A percentile compares a stretch with the other conserved stretches of the same genome.
Evolutionary conservation across 1,140 invertebrate species (phyloP).

Genomic region (Trichonephila clavipes): DNA sequence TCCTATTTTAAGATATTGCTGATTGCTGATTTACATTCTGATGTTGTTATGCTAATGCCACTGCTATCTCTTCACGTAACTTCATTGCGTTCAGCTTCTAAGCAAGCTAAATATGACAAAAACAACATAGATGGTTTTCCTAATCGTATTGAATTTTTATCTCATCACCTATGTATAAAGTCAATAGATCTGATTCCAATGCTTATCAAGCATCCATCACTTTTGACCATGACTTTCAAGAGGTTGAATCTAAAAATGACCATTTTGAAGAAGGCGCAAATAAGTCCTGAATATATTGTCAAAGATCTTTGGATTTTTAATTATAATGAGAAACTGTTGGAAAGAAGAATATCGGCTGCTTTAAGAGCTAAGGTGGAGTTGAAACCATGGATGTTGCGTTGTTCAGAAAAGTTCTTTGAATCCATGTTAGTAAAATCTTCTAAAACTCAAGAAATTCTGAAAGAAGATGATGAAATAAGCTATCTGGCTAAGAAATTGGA

Average conservation of each 20-base stretch:
- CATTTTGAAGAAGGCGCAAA: conserved; percentile 52
- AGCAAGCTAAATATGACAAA: conserved; percentile 8
- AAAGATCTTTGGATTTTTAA: conserved; percentile 75
- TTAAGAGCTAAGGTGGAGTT: conserved; percentile 12
- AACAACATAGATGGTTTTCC: conserved; percentile 30
- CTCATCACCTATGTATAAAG: conserved; percentile 24
- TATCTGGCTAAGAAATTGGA: conserved; percentile 62
- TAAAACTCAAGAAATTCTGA: conserved; percentile 38
- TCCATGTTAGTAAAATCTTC: conserved; percentile 11
- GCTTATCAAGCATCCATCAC: conserved; percentile 47
- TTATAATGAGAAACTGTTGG: conserved; percentile 50
- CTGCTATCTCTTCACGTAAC: neutral
- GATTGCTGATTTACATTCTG: conserved; percentile 31
- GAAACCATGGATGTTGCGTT: conserved; percentile 70
- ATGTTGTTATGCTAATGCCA: conserved; percentile 47
- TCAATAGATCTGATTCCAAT: neutral
- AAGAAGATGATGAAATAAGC: conserved; percentile 12
- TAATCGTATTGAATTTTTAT: conserved; percentile 53
- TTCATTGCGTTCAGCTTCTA: conserved; percentile 5
- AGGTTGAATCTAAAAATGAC: conserved; percentile 59
- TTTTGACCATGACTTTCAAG: conserved; percentile 59
- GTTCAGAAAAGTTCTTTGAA: conserved; percentile 52
- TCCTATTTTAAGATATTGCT: conserved; percentile 38
- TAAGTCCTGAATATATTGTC: conserved; percentile 47
- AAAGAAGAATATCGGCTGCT: conserved; percentile 45